phyloP scores from a whole-genome alignment of 2,113 vertebrate species.

The Copsychus sechellarum region DNA sequence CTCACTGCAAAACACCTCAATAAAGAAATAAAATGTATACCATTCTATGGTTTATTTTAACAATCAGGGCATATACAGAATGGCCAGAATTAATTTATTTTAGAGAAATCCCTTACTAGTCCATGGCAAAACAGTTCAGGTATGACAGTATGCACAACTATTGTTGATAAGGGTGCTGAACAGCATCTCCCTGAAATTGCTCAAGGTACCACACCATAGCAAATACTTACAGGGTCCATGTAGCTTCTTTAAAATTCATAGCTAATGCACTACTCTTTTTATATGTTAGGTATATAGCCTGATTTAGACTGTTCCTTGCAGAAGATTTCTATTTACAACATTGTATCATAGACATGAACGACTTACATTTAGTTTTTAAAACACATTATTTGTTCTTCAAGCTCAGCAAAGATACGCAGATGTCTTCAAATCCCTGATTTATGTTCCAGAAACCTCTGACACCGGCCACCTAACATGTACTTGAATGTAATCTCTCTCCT shows the following conservation, averaged over 20 bases:
- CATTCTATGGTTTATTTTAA: neutral
- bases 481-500: neutral
- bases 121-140: neutral
- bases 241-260: neutral
- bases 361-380: neutral
- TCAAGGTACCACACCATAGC: neutral
- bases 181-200: neutral
- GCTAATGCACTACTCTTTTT: neutral
- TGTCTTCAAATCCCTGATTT: neutral
- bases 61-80: neutral
- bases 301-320: neutral
- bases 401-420: neutral
- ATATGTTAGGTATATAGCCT: neutral
- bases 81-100: neutral
- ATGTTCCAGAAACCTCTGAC: neutral
- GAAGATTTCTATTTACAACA: neutral
- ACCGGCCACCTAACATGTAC: neutral
- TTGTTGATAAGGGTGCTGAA: neutral
- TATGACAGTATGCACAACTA: fast-evolving
- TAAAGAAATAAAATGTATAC: neutral
- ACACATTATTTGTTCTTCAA: neutral
- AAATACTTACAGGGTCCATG: neutral
- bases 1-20: neutral
- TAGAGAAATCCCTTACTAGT: neutral
- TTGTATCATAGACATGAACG: neutral